Evolutionary conservation across 1,140 invertebrate genomes (phyloP).

Genomic region (Drosophila kurseongensis): DNA sequence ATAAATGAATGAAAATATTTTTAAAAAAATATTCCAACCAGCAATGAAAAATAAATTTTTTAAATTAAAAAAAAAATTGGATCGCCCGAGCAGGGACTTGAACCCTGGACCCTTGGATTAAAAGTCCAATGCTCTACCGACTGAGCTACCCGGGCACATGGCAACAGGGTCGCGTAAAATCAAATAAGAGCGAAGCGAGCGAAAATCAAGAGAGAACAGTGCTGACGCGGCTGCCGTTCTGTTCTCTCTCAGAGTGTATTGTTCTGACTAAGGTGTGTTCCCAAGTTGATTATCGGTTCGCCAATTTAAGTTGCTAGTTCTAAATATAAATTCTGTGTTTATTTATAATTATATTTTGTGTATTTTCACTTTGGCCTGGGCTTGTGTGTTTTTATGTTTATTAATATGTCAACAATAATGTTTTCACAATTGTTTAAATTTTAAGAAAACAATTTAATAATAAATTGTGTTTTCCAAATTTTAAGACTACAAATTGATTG

Average conservation of each 20-base stretch:
- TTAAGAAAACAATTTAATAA: no score
- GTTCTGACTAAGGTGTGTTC: conserved; percentile 7
- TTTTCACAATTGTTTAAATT: no score
- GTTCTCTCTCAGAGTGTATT: not conserved
- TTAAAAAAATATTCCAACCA: conserved; percentile 22
- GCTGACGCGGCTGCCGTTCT: not conserved
- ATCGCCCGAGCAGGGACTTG: conserved; percentile 91
- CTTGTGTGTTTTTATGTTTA: not conserved
- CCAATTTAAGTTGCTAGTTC: not conserved
- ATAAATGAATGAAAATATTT: conserved; percentile 40
- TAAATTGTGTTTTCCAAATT: no score
- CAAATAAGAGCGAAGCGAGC: conserved; percentile 13
- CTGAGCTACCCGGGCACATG: conserved; percentile 91
- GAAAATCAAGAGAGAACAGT: conserved; percentile 12
- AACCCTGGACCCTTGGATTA: conserved; percentile 92
- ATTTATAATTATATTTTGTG: not conserved
- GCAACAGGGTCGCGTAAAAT: not conserved
- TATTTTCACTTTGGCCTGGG: not conserved
- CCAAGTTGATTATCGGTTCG: not conserved
- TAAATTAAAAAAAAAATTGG: conserved; percentile 15
- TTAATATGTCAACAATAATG: no score
- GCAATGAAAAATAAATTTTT: conserved; percentile 12
- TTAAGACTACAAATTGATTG: no score
- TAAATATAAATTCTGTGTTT: not conserved
- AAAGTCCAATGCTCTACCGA: conserved; percentile 95